Evolutionary conservation across 2,888 invertebrate species (phyloP), one percentile per base, ranked within the genome.

Genomic region (Lucinisca nassula): DNA sequence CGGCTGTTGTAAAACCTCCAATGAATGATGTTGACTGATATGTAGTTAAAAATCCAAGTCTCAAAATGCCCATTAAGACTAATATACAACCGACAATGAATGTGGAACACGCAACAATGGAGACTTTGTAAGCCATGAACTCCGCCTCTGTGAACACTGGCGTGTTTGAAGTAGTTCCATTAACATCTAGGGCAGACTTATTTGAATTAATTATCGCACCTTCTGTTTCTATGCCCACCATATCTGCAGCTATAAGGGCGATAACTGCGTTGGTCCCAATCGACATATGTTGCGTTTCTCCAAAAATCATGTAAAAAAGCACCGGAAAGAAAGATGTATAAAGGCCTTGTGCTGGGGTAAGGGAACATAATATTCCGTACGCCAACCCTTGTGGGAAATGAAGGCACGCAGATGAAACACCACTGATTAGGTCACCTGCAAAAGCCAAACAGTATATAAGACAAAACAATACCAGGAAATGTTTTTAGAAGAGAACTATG

Each of bases 321-420:
- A 94, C 91, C 8, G 94, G 93, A 80, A 94, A 94, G 89, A 95
- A 92, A 2, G 94, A 93, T 0, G 93, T 90, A 87, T 95, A 95
- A 27, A 95, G 91, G 4, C 95, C 95, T 61, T 92, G 80, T 12
- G 93, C 89, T 8, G 94, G 94, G 0, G 91, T 88, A 51, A 95
- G 88, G 30, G 92, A 92, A 14, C 94, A 92, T n/a, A 94, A 88
- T 10, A 94, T 76, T 32, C 94, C 94, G 79, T 94, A 94, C 0
- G 94, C 95, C 70, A 95, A 89, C 21, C 95, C 94, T 84, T 95
- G 95, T 6, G 95, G 95, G 40, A 95, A 93, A 82, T 95, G 95
- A 61, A 95, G 90, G 80, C 95, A 94, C 8, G 93, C 95, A 8
- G 91, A 92, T 14, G 95, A 94, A 35, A 95, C 78, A 10, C 95